Conservation (phyloP, 2,113 vertebrate genomes). For the Lethenteron camtschaticum region DNA sequence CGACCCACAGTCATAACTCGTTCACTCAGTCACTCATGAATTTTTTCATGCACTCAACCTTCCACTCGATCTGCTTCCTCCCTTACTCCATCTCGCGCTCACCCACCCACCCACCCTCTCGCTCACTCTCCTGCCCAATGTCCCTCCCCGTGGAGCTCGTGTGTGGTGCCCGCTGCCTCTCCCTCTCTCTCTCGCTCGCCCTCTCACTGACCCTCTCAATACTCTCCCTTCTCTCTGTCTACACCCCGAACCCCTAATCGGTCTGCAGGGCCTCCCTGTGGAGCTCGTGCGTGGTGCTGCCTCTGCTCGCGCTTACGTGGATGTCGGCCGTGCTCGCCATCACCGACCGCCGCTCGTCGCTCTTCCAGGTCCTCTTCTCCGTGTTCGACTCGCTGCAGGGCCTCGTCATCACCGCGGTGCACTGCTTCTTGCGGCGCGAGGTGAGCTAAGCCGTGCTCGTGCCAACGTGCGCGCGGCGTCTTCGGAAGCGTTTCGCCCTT, state of each 20-base stretch:
- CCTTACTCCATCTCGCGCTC: too few relatives aligned
- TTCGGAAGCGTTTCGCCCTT: too few relatives aligned
- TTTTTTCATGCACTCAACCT: too few relatives aligned
- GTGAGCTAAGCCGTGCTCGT: slow-evolving; percentile 22
- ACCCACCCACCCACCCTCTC: too few relatives aligned
- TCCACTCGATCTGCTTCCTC: too few relatives aligned
- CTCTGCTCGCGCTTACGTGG: slow-evolving; percentile 91
- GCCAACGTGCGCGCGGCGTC: too few relatives aligned
- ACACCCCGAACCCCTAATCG: neutral
- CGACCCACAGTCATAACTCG: too few relatives aligned
- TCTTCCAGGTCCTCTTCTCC: slow-evolving; percentile 79
- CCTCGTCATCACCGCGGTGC: slow-evolving; percentile 87
- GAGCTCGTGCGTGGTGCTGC: slow-evolving; percentile 70
- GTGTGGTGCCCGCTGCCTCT: slow-evolving; percentile 4
- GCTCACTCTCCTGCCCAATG: neutral
- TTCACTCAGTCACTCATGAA: too few relatives aligned
- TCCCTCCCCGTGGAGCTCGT: neutral
- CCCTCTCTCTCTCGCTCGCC: slow-evolving; percentile 11
- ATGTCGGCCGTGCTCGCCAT: slow-evolving; percentile 97
- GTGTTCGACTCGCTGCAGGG: slow-evolving; percentile 88
- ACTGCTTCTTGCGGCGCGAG: slow-evolving; percentile 88
- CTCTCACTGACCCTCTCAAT: neutral
- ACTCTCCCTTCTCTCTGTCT: neutral
- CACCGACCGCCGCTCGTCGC: slow-evolving; percentile 78
- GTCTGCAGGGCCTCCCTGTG: slow-evolving; percentile 46